These are phyloP conservation scores for Jaculus jaculus DNA, from an alignment of 2,113 vertebrate species.

Conservation along the genomic window DNA sequence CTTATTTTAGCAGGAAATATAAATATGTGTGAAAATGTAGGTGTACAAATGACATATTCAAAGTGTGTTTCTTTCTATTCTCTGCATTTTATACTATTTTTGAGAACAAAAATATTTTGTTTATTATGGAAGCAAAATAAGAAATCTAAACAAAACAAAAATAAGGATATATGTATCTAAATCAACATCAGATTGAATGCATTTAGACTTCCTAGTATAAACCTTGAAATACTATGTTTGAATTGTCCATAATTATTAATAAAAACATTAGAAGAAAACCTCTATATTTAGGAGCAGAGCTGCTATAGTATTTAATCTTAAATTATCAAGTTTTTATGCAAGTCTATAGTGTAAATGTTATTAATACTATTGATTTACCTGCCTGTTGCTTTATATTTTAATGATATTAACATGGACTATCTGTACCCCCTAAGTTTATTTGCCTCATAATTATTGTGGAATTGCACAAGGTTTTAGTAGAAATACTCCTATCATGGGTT, in stretches of 20 bases:
- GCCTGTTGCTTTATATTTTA: background rate
- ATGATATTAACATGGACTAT: constrained; percentile 1
- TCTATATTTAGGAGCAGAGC: constrained; percentile 76
- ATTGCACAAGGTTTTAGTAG: background rate
- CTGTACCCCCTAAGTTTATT: background rate
- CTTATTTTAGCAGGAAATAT: background rate
- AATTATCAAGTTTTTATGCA: constrained; percentile 72
- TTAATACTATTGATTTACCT: background rate
- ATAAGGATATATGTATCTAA: constrained; percentile 18
- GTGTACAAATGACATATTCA: background rate
- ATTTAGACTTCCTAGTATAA: background rate
- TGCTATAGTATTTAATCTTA: constrained; percentile 81
- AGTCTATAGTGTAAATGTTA: background rate
- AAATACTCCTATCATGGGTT: background rate
- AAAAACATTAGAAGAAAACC: constrained; percentile 70
- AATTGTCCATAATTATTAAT: constrained; percentile 75
- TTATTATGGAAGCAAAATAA: background rate
- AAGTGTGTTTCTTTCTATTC: background rate
- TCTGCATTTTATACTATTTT: background rate
- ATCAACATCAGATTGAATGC: background rate
- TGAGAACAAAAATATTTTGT: background rate
- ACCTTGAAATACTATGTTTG: background rate
- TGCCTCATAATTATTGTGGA: background rate
- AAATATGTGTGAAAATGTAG: background rate
- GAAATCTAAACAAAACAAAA: background rate